phyloP scores from a whole-genome alignment of 1,140 invertebrate species.

The Drosophila pachea region DNA sequence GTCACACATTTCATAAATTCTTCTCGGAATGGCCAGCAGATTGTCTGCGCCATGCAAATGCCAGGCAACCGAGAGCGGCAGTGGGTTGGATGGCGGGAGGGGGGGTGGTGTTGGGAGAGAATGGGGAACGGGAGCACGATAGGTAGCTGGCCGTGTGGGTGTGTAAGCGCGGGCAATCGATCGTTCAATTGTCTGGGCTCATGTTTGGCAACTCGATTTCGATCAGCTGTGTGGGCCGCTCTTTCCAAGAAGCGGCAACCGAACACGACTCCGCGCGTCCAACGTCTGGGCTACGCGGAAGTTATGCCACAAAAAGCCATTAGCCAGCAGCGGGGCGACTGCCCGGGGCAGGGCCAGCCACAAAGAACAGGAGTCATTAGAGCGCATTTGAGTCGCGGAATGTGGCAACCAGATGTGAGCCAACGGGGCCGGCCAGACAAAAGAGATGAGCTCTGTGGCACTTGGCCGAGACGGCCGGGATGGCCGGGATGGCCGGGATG shows the following conservation, averaged over 20 bases:
- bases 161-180: conserved; percentile 30
- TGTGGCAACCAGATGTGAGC: conserved; percentile 33
- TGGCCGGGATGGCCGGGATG: conserved; percentile 36
- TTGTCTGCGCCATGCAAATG: conserved; percentile 36
- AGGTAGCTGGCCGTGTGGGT: conserved; percentile 14
- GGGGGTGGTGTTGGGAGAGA: neutral
- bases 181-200: conserved; percentile 40
- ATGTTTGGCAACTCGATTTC: conserved; percentile 41
- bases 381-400: conserved; percentile 70
- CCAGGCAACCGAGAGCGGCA: conserved; percentile 10
- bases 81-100: neutral
- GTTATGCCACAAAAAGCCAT: conserved; percentile 68
- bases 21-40: conserved; percentile 33
- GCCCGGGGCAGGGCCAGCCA: conserved; percentile 18
- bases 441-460: conserved; percentile 3
- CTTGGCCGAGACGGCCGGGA: conserved; percentile 33
- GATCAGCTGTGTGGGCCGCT: conserved; percentile 43
- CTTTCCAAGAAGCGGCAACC: conserved; percentile 26
- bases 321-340: conserved; percentile 41
- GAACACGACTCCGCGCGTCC: conserved; percentile 15
- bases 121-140: neutral
- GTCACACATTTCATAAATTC: conserved; percentile 70
- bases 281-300: conserved; percentile 57
- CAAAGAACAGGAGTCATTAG: conserved; percentile 77
- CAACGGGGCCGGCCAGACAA: neutral